Base-by-base conservation (phyloP, 2,888 invertebrate genomes). In the Acronicta aceris region DNA sequence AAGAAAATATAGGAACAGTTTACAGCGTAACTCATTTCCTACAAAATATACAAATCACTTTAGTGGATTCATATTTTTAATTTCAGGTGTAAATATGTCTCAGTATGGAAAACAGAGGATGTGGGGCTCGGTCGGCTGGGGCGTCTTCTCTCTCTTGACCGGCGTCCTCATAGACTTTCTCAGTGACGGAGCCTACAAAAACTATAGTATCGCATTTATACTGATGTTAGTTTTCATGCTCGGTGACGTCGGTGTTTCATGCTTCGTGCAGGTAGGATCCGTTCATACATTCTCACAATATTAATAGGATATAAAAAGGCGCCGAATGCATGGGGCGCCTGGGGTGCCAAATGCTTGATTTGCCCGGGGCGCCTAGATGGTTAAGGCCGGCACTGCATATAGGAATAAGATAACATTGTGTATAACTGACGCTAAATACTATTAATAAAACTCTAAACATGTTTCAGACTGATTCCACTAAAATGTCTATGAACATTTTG, bases 91-190 rank as follows among this genome's bases (percentile, higher is more conserved):
- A 5, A 95, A 96, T 54, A 96, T 96, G n/a, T 95, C 96, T 48
- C 94, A 96, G 27, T 99, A 98, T 87, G 99, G 99, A 0, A 96
- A 96, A 74, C 98, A 99, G 86, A 95, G 98, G 45, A 92, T 98
- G 64, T 99, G 97, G 96, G 98, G 99, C 0, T 97, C 98, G 0
- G 94, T 98, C 2, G 98, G 98, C 0, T 98, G 97, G 96, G 98
- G 98, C 16, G 88, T 97, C 51, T 96, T 98, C 79, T 96, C 97
- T 0, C 93, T 98, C 27, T 82, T 97, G 15, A 95, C 97, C 1
- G 98, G 98, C 0, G 93, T 96, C n/a, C 91, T 98, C 1, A 97
- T 98, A 15, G 98, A 98, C 83, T 81, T 94, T 25, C 95, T 96
- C 76, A 98, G 97, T 58, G 90, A 95, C n/a, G 96, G 96, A 5